phyloP scores from a whole-genome alignment of 2,888 invertebrate species.

The Gymnocheta viridis region DNA sequence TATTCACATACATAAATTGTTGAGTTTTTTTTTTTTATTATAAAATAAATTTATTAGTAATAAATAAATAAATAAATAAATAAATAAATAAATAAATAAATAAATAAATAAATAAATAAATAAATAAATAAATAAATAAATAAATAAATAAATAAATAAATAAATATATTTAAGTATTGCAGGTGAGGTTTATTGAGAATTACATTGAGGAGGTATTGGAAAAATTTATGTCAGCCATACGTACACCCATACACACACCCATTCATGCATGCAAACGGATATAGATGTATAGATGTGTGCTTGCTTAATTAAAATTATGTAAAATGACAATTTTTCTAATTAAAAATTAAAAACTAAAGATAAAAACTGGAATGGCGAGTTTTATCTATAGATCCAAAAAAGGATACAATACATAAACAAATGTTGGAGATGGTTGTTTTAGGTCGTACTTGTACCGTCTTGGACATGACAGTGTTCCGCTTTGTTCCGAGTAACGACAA shows the following conservation, averaged over 20 bases:
- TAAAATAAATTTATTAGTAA: constrained; percentile 6
- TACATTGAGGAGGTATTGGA: background rate
- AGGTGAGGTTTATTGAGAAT: background rate
- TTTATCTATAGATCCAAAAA: background rate
- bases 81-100: too few species aligned
- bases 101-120: too few species aligned
- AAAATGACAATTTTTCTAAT: constrained; percentile 21
- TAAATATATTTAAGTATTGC: background rate
- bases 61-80: too few species aligned
- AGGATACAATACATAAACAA: background rate
- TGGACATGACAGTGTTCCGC: too few species aligned
- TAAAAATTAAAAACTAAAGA: background rate
- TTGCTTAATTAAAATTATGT: constrained; percentile 23
- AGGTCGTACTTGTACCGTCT: too few species aligned
- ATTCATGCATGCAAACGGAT: background rate
- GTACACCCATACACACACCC: background rate
- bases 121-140: too few species aligned
- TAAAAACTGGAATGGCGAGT: background rate
- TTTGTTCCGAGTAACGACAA: too few species aligned
- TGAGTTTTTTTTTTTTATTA: background rate
- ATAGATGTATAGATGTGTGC: background rate
- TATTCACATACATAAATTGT: background rate
- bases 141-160: too few species aligned
- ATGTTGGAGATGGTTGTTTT: too few species aligned
- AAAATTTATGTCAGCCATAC: background rate